phyloP scores from a whole-genome alignment of 2,797 vertebrate species.

The Pangasius mekongensis region DNA sequence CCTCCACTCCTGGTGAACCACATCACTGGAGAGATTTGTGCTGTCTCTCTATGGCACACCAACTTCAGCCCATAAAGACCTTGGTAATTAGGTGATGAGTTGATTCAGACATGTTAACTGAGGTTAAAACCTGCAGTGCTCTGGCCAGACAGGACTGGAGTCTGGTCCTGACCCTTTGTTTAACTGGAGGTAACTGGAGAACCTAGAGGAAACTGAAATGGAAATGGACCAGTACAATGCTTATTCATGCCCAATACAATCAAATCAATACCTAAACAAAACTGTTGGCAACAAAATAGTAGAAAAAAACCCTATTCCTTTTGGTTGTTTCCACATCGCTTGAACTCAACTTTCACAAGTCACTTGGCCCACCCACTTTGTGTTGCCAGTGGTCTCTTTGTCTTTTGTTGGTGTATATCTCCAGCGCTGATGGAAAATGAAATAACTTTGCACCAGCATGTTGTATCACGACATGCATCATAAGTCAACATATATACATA shows the following conservation, averaged over 20 bases:
- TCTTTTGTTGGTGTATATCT: background rate
- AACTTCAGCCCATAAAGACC: background rate
- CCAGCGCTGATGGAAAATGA: background rate
- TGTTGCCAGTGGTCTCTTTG: background rate
- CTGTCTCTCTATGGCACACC: background rate
- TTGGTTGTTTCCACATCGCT: too few species aligned
- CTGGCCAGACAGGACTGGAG: background rate
- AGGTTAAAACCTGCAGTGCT: background rate
- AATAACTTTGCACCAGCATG: background rate
- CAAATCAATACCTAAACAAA: too few species aligned
- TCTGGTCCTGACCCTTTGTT: background rate
- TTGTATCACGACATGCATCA: constrained; percentile 59
- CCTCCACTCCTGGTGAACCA: background rate
- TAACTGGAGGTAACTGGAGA: background rate
- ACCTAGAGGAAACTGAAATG: background rate
- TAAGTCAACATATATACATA: constrained; percentile 51
- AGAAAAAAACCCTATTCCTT: too few species aligned
- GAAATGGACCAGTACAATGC: background rate
- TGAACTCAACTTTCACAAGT: background rate
- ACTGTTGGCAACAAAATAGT: too few species aligned
- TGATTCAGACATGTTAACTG: background rate
- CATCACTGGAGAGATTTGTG: background rate
- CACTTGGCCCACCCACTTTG: background rate
- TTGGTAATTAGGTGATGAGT: background rate
- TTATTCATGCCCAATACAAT: background rate